phyloP scores from a whole-genome alignment of 2,888 invertebrate genomes.

The Pardosa pseudoannulata region DNA sequence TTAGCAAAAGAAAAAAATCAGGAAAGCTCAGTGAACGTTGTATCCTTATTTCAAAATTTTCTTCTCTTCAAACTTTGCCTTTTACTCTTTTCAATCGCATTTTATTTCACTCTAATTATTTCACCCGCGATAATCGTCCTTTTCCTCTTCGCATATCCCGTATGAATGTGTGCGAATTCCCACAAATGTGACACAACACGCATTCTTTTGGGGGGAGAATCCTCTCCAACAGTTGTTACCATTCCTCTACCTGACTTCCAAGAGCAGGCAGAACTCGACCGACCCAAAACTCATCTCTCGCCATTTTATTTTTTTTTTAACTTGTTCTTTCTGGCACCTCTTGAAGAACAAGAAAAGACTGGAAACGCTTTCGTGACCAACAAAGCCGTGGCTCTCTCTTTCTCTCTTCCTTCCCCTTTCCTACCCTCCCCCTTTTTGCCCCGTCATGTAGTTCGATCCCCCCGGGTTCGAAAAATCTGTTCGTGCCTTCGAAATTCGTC shows the following conservation, averaged over 20 bases:
- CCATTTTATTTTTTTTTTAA: slow-evolving; percentile 17
- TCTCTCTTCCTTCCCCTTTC: too few relatives aligned
- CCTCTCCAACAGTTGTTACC: background rate
- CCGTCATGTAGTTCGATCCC: slow-evolving; percentile 4
- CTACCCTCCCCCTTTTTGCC: slow-evolving; percentile 11
- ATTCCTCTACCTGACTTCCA: background rate
- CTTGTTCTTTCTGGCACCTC: slow-evolving; percentile 23
- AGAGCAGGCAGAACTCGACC: background rate
- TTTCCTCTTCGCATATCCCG: background rate
- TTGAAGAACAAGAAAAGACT: slow-evolving; percentile 19
- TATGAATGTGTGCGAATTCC: background rate
- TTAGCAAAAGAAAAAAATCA: too few relatives aligned
- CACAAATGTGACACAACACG: background rate
- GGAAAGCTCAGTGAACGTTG: too few relatives aligned
- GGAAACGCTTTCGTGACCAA: slow-evolving; percentile 59
- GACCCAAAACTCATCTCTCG: background rate
- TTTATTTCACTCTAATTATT: background rate
- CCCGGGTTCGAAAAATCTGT: slow-evolving; percentile 40
- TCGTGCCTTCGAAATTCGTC: slow-evolving; percentile 57
- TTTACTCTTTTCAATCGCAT: background rate
- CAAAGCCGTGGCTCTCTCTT: slow-evolving; percentile 35
- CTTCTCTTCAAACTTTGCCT: too few relatives aligned
- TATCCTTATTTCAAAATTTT: too few relatives aligned
- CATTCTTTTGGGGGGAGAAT: background rate
- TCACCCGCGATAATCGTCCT: background rate